Evolutionary conservation across 1,140 invertebrate genomes (phyloP).

Genomic region (Drosophila bocqueti): DNA sequence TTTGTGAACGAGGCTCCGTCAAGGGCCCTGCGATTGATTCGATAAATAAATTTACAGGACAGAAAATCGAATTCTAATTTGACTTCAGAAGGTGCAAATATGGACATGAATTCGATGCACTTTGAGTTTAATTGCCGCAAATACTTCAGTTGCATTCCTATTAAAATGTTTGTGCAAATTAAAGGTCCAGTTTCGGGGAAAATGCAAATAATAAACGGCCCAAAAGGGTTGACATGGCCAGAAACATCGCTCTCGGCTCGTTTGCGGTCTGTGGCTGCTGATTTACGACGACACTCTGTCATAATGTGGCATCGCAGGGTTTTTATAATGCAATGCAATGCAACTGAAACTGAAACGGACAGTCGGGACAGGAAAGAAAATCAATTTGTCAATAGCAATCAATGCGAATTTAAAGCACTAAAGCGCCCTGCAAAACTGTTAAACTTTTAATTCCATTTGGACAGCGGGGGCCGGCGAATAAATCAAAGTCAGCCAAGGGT

Average conservation of each 20-base stretch:
- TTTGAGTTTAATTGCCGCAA: slow-evolving; percentile 17
- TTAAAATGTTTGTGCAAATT: slow-evolving; percentile 31
- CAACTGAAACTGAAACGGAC: slow-evolving; percentile 57
- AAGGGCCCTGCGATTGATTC: slow-evolving; percentile 32
- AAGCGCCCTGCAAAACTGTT: slow-evolving; percentile 47
- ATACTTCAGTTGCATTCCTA: slow-evolving; percentile 13
- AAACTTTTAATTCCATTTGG: slow-evolving; percentile 77
- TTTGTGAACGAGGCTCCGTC: slow-evolving; percentile 14
- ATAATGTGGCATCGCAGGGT: slow-evolving; percentile 46
- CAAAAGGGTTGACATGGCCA: slow-evolving; percentile 20
- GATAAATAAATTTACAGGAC: slow-evolving; percentile 46
- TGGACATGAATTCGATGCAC: background rate
- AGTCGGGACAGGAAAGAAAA: slow-evolving; percentile 45
- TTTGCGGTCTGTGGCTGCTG: slow-evolving; percentile 53
- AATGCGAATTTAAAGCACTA: slow-evolving; percentile 56
- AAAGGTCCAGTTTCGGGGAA: slow-evolving; percentile 5
- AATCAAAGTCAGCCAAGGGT: slow-evolving; percentile 65
- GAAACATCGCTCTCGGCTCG: slow-evolving; percentile 23
- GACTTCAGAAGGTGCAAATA: slow-evolving; percentile 18
- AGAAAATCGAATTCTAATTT: slow-evolving; percentile 41
- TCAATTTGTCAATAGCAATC: slow-evolving; percentile 74
- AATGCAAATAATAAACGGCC: slow-evolving; percentile 20
- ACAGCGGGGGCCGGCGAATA: slow-evolving; percentile 64
- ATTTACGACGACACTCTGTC: slow-evolving; percentile 60
- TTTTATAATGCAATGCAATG: slow-evolving; percentile 44